Conservation (phyloP, 2,797 vertebrate genomes). For the Sphenodon punctatus region DNA sequence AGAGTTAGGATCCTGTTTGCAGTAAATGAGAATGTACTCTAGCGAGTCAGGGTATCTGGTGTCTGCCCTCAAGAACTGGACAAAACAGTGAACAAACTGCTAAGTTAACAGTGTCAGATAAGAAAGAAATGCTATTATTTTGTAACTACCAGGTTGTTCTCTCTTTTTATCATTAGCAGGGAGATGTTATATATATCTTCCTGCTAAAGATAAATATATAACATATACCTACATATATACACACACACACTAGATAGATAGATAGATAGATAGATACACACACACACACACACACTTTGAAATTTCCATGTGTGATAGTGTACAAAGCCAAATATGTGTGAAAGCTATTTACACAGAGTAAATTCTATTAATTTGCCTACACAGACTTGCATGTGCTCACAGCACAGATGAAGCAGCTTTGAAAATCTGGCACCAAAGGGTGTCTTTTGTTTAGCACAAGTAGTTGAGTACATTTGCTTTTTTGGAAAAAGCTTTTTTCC, state of each 20-base stretch:
- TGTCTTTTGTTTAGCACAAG: slow-evolving; percentile 15
- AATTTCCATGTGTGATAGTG: background rate
- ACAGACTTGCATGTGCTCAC: slow-evolving; percentile 10
- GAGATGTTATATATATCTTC: slow-evolving; percentile 6
- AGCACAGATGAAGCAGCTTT: background rate
- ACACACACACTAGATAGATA: too few relatives aligned
- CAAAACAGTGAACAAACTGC: slow-evolving; percentile 39
- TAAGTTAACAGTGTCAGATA: slow-evolving; percentile 33
- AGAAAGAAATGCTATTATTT: background rate
- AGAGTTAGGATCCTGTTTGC: slow-evolving; percentile 36
- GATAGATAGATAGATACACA: too few relatives aligned
- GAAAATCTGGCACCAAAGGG: slow-evolving; percentile 5
- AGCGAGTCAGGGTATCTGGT: slow-evolving; percentile 21
- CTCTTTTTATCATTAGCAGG: background rate
- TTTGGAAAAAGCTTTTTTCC: background rate
- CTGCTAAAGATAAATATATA: too few relatives aligned
- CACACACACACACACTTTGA: background rate
- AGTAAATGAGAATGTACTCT: slow-evolving; percentile 31
- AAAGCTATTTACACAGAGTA: background rate
- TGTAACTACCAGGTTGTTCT: slow-evolving; percentile 3
- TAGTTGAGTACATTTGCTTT: background rate
- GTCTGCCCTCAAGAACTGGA: slow-evolving; percentile 27
- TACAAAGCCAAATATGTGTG: background rate
- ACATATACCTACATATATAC: too few relatives aligned
- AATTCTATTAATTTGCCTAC: slow-evolving; percentile 12